Conservation (phyloP, 2,888 invertebrate species). For the Athalia cordata region DNA sequence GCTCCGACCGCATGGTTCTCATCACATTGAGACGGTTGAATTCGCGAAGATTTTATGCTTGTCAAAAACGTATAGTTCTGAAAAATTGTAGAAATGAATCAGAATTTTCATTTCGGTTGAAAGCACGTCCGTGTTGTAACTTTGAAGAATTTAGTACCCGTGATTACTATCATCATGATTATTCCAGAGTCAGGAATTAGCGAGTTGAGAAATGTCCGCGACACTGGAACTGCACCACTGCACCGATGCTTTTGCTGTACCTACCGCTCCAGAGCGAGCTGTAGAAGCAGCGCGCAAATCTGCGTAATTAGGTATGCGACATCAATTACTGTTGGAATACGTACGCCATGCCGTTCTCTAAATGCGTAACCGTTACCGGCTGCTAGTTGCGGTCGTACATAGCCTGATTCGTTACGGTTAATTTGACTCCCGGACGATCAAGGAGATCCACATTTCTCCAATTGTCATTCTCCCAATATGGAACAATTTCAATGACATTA, state of each 20-base stretch:
- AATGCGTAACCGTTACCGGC: background rate
- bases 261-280: too few relatives aligned
- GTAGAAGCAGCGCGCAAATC: constrained; percentile 6
- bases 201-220: background rate
- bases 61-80: too few relatives aligned
- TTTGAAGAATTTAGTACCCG: too few relatives aligned
- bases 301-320: constrained; percentile 35
- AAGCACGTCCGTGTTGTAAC: too few relatives aligned
- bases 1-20: too few relatives aligned
- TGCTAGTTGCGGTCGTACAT: constrained; percentile 26
- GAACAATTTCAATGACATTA: background rate
- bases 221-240: too few relatives aligned
- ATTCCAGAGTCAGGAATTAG: background rate
- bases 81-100: too few relatives aligned
- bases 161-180: too few relatives aligned
- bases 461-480: background rate
- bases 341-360: background rate
- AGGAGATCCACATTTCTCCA: constrained; percentile 14
- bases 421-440: constrained; percentile 30
- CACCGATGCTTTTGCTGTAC: too few relatives aligned
- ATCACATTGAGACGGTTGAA: too few relatives aligned
- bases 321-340: constrained; percentile 30
- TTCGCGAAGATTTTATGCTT: too few relatives aligned
- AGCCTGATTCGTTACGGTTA: constrained; percentile 18
- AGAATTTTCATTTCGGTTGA: too few relatives aligned